Evolutionary conservation across 2,888 invertebrate genomes (phyloP), one percentile per base, ranked within the genome.

Genomic region (Ophioninae sp.): DNA sequence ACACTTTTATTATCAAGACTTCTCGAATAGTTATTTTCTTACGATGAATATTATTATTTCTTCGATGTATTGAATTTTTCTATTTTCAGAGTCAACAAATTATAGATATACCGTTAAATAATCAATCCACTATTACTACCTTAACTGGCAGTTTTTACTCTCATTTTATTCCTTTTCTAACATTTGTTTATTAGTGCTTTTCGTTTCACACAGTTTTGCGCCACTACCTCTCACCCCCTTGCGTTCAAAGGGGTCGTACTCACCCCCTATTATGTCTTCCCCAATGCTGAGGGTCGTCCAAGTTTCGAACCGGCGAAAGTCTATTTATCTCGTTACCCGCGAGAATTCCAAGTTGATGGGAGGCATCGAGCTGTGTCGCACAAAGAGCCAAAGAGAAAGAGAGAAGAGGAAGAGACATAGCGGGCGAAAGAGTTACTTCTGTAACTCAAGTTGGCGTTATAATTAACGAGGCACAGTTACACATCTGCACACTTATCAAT

Each of bases 401-500:
- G 44, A 44, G 44, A 44, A 13, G 13, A 9, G 10, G 44, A 9
- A 51, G 51, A 51, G 51, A 51, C 17, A 17, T 13, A 51, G 51
- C 0, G 51, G 17, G 51, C 17, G 51, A 51, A 17, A 68, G 72
- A 81, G 81, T 79, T 81, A 79, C 75, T 82, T 82, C 79, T 61
- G 68, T 82, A 84, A 82, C 79, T 84, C 73, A 69, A 79, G 81
- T 79, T 73, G 76, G 79, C 82, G 64, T 68, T 59, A 69, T 84
- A 84, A 84, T 84, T 82, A 82, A 84, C 84, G 76, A 69, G 72
- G 6, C 79, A 6, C 41, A 67, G 63, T 67, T 76, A 76, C 68
- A 76, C 68, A 41, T 39, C 44, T 74, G 69, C 67, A 68, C 76
- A 82, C 73, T 84, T 84, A 84, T 84, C 81, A 84, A 84, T 84